phyloP scores from a whole-genome alignment of 2,113 vertebrate genomes.

The Brachirus orientalis region DNA sequence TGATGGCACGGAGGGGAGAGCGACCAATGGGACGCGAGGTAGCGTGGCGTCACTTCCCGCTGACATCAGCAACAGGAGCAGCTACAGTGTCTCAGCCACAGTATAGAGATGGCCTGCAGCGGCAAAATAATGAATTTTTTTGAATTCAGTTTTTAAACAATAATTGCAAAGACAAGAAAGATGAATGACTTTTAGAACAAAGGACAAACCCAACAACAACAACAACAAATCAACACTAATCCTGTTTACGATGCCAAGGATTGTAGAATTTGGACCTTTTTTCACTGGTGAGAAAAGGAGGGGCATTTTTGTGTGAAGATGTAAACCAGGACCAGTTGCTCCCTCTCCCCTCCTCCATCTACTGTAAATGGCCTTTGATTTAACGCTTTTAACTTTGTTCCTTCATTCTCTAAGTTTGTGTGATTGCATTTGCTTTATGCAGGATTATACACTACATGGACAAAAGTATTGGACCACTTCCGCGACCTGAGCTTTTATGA shows the following conservation, averaged over 20 bases:
- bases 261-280: slow-evolving; percentile 10
- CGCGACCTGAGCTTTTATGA: no score
- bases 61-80: slow-evolving; percentile 75
- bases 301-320: neutral
- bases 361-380: slow-evolving; percentile 25
- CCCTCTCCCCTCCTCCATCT: slow-evolving; percentile 71
- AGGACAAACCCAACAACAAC: no score
- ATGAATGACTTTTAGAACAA: slow-evolving; percentile 11
- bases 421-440: slow-evolving; percentile 33
- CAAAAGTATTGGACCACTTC: no score
- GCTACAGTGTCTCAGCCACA: slow-evolving; percentile 76
- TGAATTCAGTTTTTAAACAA: neutral
- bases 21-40: slow-evolving; percentile 73
- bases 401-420: slow-evolving; percentile 8
- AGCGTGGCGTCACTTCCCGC: slow-evolving; percentile 67
- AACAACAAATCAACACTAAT: neutral
- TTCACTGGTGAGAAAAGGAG: slow-evolving; percentile 21
- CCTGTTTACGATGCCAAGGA: slow-evolving; percentile 1
- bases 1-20: slow-evolving; percentile 74
- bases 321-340: slow-evolving; percentile 53
- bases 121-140: no score
- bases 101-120: slow-evolving; percentile 62
- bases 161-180: no score
- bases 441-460: neutral
- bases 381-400: slow-evolving; percentile 2